Evolutionary conservation across 2,113 vertebrate genomes (phyloP).

Genomic region (Oreocharis arfaki): DNA sequence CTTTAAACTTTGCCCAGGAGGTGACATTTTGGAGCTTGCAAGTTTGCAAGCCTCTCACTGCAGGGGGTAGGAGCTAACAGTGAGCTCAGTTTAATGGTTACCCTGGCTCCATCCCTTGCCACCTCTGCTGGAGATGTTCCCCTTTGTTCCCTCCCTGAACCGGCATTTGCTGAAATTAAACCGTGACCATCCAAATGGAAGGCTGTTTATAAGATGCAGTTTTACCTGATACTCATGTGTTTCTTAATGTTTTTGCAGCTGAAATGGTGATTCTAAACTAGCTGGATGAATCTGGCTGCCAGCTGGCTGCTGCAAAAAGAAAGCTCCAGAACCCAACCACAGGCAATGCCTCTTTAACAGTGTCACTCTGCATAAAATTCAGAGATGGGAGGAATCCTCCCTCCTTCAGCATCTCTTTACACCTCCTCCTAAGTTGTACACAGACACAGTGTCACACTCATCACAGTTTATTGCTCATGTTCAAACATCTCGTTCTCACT

Average conservation of each 20-base stretch:
- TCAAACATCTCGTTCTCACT: neutral
- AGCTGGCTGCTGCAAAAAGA: neutral
- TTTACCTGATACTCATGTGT: neutral
- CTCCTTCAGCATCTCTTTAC: neutral
- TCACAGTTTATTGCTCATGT: slow-evolving; percentile 21
- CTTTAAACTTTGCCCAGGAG: neutral
- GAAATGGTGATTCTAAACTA: neutral
- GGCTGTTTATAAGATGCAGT: neutral
- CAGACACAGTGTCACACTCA: neutral
- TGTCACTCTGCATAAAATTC: neutral
- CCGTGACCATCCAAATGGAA: neutral
- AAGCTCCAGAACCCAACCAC: neutral
- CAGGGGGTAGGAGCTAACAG: neutral
- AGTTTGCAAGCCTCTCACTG: neutral
- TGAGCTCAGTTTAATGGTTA: neutral
- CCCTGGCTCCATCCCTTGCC: neutral
- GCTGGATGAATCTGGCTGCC: neutral
- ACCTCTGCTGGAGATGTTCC: neutral
- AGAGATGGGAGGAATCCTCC: neutral
- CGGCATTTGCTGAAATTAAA: neutral
- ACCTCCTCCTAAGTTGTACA: neutral
- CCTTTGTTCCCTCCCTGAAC: neutral
- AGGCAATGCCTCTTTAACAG: neutral
- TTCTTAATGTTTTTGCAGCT: neutral
- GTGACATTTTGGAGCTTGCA: neutral